Percentiles rank a stretch among this genome's conserved stretches.
phyloP scores from a whole-genome alignment of 2,797 vertebrate genomes.

The Chelon auratus region DNA sequence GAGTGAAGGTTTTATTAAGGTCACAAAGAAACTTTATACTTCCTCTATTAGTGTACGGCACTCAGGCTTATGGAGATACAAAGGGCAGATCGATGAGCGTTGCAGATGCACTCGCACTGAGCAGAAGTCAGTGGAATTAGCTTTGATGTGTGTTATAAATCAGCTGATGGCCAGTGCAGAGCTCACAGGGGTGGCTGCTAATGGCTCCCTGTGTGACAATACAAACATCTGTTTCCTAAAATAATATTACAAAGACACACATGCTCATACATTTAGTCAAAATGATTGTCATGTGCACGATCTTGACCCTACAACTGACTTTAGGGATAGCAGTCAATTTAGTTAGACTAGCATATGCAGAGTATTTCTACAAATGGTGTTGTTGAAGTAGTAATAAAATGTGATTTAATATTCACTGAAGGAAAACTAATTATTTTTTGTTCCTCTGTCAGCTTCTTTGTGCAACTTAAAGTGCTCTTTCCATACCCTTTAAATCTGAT shows the following conservation, averaged over 20 bases:
- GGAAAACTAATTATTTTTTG: conserved; percentile 5
- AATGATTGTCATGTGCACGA: not conserved
- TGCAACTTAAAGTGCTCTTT: not conserved
- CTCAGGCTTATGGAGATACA: conserved; percentile 78
- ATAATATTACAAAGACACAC: not conserved
- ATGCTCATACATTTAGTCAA: not conserved
- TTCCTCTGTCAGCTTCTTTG: not conserved
- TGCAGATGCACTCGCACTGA: conserved; percentile 51
- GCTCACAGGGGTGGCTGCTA: conserved; percentile 32
- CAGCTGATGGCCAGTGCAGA: conserved; percentile 43
- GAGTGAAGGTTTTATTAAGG: conserved; percentile 80
- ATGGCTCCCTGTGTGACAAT: conserved; percentile 52
- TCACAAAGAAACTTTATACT: conserved; percentile 82
- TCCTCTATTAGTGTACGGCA: conserved; percentile 72
- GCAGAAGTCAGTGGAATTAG: conserved; percentile 65
- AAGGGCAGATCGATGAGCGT: conserved; percentile 76
- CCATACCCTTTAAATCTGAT: not conserved
- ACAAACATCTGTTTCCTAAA: conserved; percentile 45
- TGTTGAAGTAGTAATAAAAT: conserved; percentile 3
- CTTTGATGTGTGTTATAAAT: conserved; percentile 72
- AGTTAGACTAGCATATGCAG: not conserved
- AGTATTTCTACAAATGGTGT: conserved; percentile 11
- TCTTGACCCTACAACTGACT: conserved; percentile 1
- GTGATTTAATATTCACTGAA: not conserved
- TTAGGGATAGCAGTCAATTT: not conserved